Base-by-base conservation (phyloP, 2,113 vertebrate species). In the Apteryx owenii region DNA sequence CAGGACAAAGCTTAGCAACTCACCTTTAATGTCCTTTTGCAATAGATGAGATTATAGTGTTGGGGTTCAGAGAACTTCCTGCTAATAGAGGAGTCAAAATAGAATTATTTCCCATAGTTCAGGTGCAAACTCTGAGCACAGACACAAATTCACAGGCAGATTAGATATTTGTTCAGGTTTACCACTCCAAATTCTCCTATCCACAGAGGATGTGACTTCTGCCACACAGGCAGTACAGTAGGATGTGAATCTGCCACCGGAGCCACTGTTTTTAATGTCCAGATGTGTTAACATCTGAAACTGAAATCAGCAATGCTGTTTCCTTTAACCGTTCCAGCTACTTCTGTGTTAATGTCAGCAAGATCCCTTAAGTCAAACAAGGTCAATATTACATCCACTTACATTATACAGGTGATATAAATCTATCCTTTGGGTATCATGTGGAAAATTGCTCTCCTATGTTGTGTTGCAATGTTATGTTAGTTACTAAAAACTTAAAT, bases 281-380 rank as follows among this genome's bases (percentile, higher is more conserved):
- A 64, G 51, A 23, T 69, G 15, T 54, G 48, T 44, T 69, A 60
- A 44, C 9, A 9, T 2, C 46, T 48, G 46, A 9, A 48, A 33
- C 68, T 50, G 66, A 46, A 64, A 10, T 19, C 25, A 73, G 19
- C 48, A 7, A 15, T 76, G 38, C 20, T 60, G 21, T 10, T 85
- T 18, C 38, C 70, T 76, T 82, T 12, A 76, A 26, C 66, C 26
- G 6, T 68, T 71, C 18, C 46, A 54, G 23, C 15, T 72, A 56
- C 40, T 6, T 54, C 5, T 8, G 1, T 0, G 0, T 58, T 25
- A 26, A 17, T 40, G 1, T 4, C n/a, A 68, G 42, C 0, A 4
- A 79, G 50, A 31, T 25, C 12, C 11, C 31, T 18, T 10, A 31
- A 33, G 31, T 62, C 58, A 48, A 22, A 25, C 9, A 42, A 69